Base-by-base conservation (phyloP, 2,797 vertebrate species). In the Apodemus agrarius region DNA sequence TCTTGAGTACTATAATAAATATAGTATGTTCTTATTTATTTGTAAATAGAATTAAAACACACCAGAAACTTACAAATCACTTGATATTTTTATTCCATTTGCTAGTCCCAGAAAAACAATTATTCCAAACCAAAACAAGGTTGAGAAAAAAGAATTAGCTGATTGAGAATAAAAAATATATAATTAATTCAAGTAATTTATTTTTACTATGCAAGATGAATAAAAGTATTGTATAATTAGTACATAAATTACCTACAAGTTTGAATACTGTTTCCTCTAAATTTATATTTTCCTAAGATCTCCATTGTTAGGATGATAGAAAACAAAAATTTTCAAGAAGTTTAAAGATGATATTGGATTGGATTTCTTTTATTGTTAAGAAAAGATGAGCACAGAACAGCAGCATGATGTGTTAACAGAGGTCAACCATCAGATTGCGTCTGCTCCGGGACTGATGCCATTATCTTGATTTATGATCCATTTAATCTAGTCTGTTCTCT, bases 71-170 rank as follows among this genome's bases (percentile, higher is more conserved):
- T 95, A 95, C 24, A 43, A 97, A 95, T 96, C 89, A 96, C 84
- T 97, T 57, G 94, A 91, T 95, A 81, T 96, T 61, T 97, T 91
- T 80, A 96, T 95, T 95, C 63, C 93, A 90, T 37, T 72, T 1
- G 6, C 17, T 97, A 95, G 89, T 96, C 96, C 91, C 88, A 98
- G 95, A 92, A 96, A 97, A 97, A 97, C 91, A 98, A 96, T 98
- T 97, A 97, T 90, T 98, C 67, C 52, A 95, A 96, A 97, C 82
- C 84, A 96, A 98, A 97, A 97, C 0, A 94, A 98, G 90, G 65
- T 95, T 94, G 92, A 95, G 69, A 97, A 90, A 83, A 97, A 98
- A 95, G 72, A 98, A 97, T 97, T 97, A 82, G 96, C 96, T 97
- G 91, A 98, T 98, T 98, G 97, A 65, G 78, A 83, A 97, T 95